Base-by-base conservation (phyloP, 1,140 invertebrate genomes). In the Drosophila orosa region DNA sequence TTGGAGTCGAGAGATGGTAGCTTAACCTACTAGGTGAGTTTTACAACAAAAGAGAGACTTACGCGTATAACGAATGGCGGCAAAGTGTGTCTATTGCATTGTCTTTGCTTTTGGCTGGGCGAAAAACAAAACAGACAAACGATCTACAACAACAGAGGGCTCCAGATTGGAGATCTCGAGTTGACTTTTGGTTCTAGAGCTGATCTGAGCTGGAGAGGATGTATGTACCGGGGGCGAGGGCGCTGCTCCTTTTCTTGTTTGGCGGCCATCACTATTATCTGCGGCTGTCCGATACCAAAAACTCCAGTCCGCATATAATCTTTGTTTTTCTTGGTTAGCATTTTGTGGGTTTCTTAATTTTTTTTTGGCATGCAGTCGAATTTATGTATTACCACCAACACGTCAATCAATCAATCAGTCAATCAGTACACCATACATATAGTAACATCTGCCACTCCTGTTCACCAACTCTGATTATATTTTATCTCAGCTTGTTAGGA, bases 61-160 rank as follows among this genome's bases (percentile, higher is more conserved):
- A 87, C 84, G 84, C 84, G 85, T 84, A 89, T 84, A 89, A 87
- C 84, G 78, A 65, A 89, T 86, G 75, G 80, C 84, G 84, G 84
- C 84, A 89, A 87, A 83, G 75, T 86, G 84, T 86, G 84, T 86
- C 75, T 83, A 82, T 52, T 81, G 71, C 82, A 78, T 81, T 86
- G 81, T 85, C 66, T 58, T 71, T 76, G 78, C 56, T 47, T 54
- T 68, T 57, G 67, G 73, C 15, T 68, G 44, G 74, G 67, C 61
- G 60, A 67, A 74, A 74, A 81, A 66, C 69, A 78, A 86, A 85
- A 62, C 39, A 75, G 74, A 82, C 82, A 86, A 82, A 78, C 78
- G 61, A 78, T 82, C 35, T 87, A 82, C 79, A 78, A 59, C 27
- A 68, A 74, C 67, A 80, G 44, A 75, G 73, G 59, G 54, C 59